phyloP scores from a whole-genome alignment of 2,888 invertebrate species.

The Patella ulyssiponensis region DNA sequence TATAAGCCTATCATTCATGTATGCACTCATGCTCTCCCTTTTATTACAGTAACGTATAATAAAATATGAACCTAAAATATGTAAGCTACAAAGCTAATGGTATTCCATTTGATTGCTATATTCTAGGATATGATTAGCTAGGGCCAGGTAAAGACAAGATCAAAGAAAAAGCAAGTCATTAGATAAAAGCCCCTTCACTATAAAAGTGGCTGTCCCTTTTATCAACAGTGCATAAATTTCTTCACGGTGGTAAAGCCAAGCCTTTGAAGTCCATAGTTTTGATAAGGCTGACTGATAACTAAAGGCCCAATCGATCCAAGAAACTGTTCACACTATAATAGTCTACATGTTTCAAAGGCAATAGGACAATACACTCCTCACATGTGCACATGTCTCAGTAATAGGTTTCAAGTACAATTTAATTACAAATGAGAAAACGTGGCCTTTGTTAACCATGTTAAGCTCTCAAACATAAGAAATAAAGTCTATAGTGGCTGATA shows the following conservation, averaged over 20 bases:
- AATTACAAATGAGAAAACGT: not conserved
- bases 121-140: not conserved
- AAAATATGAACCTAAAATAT: too few relatives aligned
- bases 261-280: constrained; percentile 24
- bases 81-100: too few relatives aligned
- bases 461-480: too few relatives aligned
- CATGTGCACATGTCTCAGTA: constrained; percentile 11
- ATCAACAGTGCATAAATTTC: constrained; percentile 40
- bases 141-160: constrained; percentile 30
- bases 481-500: too few relatives aligned
- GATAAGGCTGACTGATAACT: constrained; percentile 9
- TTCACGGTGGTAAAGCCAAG: constrained; percentile 34
- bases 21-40: too few relatives aligned
- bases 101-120: too few relatives aligned
- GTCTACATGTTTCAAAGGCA: constrained; percentile 19
- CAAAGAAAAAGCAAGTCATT: constrained; percentile 36
- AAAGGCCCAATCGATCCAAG: not conserved
- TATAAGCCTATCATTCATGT: too few relatives aligned
- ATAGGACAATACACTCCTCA: constrained; percentile 8
- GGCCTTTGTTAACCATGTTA: too few relatives aligned
- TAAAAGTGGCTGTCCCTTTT: constrained; percentile 38
- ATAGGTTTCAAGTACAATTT: constrained; percentile 11
- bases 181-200: constrained; percentile 35
- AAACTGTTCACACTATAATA: constrained; percentile 27
- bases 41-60: too few relatives aligned